These are phyloP conservation scores for Fregata magnificens DNA, from an alignment of 2,113 vertebrate genomes.

Conservation along the genomic window DNA sequence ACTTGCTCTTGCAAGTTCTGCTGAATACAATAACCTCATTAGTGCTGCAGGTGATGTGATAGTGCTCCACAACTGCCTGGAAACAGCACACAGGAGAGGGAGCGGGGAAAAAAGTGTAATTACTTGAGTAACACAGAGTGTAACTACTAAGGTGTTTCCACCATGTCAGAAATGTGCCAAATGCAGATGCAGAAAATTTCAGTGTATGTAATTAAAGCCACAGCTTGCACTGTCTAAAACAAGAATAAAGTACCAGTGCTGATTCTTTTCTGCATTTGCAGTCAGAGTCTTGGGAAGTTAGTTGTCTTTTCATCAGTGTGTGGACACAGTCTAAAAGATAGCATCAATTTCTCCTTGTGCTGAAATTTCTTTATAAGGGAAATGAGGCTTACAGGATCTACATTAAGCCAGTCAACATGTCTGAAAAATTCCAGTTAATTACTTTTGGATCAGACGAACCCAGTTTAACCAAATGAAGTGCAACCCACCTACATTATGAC, in stretches of 20 bases:
- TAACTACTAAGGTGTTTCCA: background rate
- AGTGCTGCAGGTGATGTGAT: background rate
- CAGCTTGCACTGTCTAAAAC: background rate
- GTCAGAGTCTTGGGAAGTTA: background rate
- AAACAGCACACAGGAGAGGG: background rate
- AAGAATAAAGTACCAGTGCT: background rate
- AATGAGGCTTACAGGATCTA: background rate
- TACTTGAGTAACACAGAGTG: background rate
- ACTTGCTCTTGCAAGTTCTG: background rate
- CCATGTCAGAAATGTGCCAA: background rate
- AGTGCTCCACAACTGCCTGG: background rate
- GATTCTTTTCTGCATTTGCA: background rate
- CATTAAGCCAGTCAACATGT: background rate
- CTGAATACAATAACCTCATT: background rate
- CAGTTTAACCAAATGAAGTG: background rate
- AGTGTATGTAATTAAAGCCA: rapidly evolving
- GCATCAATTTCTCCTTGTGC: background rate
- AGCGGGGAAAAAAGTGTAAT: rapidly evolving
- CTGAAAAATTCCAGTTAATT: background rate
- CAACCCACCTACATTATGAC: background rate
- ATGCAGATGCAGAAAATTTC: background rate
- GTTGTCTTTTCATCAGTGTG: background rate
- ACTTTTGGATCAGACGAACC: background rate
- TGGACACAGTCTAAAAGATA: background rate
- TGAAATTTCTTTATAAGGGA: background rate